These are phyloP conservation scores for Lates calcarifer DNA, from an alignment of 2,113 vertebrate genomes.

Conservation along the genomic window DNA sequence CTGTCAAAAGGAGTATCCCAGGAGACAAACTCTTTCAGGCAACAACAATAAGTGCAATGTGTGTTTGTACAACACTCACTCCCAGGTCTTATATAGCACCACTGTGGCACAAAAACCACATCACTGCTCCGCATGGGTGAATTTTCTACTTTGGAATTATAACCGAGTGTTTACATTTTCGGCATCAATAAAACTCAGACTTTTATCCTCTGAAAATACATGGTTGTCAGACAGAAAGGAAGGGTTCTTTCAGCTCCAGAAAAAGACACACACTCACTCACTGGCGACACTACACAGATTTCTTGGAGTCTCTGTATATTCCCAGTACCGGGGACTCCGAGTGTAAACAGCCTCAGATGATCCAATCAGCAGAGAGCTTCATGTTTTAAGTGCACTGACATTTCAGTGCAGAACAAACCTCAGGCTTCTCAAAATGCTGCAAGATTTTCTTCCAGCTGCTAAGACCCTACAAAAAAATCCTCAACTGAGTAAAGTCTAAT, in stretches of 20 bases:
- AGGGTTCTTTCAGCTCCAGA: slow-evolving; percentile 7
- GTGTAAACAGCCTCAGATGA: slow-evolving; percentile 13
- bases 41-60: slow-evolving; percentile 61
- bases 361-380: neutral
- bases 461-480: slow-evolving; percentile 8
- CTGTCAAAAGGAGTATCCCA: slow-evolving; percentile 45
- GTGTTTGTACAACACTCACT: slow-evolving; percentile 43
- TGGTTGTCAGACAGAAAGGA: neutral
- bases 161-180: slow-evolving; percentile 35
- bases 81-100: neutral
- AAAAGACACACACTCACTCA: neutral
- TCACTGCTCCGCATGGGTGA: neutral
- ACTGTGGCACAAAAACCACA: slow-evolving; percentile 18
- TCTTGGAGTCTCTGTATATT: neutral
- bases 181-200: slow-evolving; percentile 12
- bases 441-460: neutral
- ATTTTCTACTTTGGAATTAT: slow-evolving; percentile 1
- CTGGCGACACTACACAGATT: slow-evolving; percentile 7
- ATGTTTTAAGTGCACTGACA: neutral
- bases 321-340: neutral
- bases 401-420: slow-evolving; percentile 11
- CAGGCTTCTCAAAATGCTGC: neutral
- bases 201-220: slow-evolving; percentile 14
- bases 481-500: slow-evolving; percentile 19
- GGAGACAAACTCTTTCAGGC: slow-evolving; percentile 64